These are phyloP conservation scores for Perizoma flavofasciatum DNA, from an alignment of 2,888 invertebrate species.

Conservation along the genomic window DNA sequence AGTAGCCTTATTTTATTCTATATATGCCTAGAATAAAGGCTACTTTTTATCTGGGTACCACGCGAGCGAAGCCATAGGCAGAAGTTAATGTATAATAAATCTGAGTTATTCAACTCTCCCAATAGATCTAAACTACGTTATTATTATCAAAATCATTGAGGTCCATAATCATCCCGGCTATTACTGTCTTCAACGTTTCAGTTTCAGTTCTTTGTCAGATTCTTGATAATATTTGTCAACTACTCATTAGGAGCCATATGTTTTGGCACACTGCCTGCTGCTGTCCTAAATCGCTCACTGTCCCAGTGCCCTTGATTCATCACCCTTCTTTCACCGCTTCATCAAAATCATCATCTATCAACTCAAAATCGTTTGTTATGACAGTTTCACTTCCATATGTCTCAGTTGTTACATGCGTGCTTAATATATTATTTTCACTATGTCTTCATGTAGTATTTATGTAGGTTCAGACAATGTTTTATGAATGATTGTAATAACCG, in stretches of 20 bases:
- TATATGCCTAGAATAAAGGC: too few species aligned
- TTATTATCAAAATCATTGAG: too few species aligned
- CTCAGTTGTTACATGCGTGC: neutral
- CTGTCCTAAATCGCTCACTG: conserved; percentile 9
- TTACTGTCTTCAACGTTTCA: too few species aligned
- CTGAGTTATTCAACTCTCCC: too few species aligned
- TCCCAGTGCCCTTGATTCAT: conserved; percentile 27
- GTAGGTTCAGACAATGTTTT: neutral
- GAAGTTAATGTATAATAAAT: too few species aligned
- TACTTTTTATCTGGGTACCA: too few species aligned
- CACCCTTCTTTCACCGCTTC: conserved; percentile 14
- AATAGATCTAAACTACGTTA: too few species aligned
- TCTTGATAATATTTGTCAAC: conserved; percentile 1
- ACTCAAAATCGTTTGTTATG: conserved; percentile 13
- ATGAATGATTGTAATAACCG: conserved; percentile 32
- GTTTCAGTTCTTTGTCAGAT: neutral
- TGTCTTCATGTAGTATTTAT: neutral
- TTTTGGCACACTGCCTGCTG: conserved; percentile 15
- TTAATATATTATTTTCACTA: neutral
- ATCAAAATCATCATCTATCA: conserved; percentile 12
- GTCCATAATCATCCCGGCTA: too few species aligned
- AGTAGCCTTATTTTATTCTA: too few species aligned
- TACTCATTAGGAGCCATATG: conserved; percentile 5
- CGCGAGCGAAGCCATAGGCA: too few species aligned
- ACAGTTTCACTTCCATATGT: conserved; percentile 11